phyloP scores from a whole-genome alignment of 2,113 vertebrate species.

The Ia io region DNA sequence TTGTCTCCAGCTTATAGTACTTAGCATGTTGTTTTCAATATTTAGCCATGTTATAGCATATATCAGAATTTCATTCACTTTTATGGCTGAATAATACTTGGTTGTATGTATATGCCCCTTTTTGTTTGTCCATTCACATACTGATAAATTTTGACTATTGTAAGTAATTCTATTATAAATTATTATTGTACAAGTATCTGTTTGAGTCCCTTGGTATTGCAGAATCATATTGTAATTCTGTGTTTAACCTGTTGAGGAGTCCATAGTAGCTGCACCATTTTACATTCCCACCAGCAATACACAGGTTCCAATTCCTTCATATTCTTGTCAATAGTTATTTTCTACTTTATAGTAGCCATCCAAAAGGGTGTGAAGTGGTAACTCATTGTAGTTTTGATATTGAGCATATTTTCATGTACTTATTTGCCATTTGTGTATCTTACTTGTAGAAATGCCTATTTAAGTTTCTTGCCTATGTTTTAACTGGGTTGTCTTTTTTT shows the following conservation, averaged over 20 bases:
- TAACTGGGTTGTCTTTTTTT: background rate
- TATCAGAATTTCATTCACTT: background rate
- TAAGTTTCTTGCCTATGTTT: background rate
- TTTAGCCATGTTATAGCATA: background rate
- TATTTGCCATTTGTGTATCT: background rate
- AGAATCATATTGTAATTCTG: background rate
- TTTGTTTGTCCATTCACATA: background rate
- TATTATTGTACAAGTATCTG: background rate
- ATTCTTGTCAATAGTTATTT: background rate
- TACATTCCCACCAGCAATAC: background rate
- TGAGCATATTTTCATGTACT: background rate
- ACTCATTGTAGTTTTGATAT: background rate
- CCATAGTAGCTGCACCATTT: background rate
- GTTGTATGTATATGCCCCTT: background rate
- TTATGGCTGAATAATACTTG: background rate
- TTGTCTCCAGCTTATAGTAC: background rate
- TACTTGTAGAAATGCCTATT: slow-evolving; percentile 2
- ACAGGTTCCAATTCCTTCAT: background rate
- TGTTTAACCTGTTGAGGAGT: slow-evolving; percentile 2
- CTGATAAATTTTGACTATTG: background rate
- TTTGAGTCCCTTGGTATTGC: background rate
- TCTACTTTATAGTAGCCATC: background rate
- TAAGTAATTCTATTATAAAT: background rate
- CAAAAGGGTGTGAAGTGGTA: background rate
- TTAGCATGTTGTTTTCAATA: background rate